Conservation (phyloP, 2,797 vertebrate species). For the Catharus ustulatus region DNA sequence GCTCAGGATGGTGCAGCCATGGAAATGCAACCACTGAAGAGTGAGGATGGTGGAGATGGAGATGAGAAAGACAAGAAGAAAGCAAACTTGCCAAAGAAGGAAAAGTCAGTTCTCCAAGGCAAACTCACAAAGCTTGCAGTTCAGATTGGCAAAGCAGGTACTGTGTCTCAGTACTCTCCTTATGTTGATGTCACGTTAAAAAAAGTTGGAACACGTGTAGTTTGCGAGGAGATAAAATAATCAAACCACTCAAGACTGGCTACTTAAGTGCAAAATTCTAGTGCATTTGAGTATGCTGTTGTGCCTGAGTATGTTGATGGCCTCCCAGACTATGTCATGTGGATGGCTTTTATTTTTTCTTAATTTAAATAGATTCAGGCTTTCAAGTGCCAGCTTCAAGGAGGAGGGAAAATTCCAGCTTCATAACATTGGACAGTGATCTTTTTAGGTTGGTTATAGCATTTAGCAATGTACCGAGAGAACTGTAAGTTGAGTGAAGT, state of each 20-base stretch:
- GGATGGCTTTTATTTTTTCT: background rate
- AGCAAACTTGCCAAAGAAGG: conserved; percentile 93
- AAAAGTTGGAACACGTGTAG: background rate
- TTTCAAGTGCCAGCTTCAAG: background rate
- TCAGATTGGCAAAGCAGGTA: conserved; percentile 98
- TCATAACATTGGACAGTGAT: background rate
- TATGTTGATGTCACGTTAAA: background rate
- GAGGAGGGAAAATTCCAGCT: background rate
- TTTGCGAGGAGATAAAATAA: background rate
- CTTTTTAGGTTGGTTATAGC: background rate
- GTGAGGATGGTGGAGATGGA: conserved; percentile 90
- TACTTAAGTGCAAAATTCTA: background rate
- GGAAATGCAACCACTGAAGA: conserved; percentile 99
- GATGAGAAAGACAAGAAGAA: conserved; percentile 92
- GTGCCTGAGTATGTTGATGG: background rate
- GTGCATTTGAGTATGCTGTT: background rate
- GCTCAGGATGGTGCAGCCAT: conserved; percentile 97
- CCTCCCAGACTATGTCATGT: background rate
- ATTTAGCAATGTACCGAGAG: background rate
- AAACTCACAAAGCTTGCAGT: conserved; percentile 98
- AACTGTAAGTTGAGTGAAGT: background rate
- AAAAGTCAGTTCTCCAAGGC: conserved; percentile 98
- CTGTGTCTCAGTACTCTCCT: background rate
- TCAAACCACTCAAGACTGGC: background rate
- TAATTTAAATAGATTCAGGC: background rate